Conservation (phyloP, 2,113 vertebrate species). For the Nanger granti region DNA sequence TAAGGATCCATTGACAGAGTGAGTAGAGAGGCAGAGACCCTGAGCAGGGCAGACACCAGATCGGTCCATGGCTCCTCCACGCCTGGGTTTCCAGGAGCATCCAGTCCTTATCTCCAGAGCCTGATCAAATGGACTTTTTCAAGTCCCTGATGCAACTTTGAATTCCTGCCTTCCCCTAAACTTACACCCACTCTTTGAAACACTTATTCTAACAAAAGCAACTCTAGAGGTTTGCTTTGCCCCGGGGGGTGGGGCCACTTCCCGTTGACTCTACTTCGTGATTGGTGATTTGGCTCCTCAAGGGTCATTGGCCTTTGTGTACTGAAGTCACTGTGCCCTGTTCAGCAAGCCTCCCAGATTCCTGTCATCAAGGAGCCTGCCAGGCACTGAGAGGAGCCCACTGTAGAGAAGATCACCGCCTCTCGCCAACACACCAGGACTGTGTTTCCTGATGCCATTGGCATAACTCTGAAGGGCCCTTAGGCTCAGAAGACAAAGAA, state of each 20-base stretch:
- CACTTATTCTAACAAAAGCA: constrained; percentile 24
- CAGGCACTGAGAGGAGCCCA: neutral
- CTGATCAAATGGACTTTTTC: neutral
- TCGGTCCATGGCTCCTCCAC: accelerated
- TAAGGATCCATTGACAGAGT: neutral
- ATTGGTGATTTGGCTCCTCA: neutral
- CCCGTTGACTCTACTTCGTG: neutral
- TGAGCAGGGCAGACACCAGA: too few species aligned
- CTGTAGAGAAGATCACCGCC: neutral
- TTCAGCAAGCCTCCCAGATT: neutral
- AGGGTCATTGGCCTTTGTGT: neutral
- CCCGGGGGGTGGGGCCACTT: neutral
- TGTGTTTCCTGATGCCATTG: neutral
- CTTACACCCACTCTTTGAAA: neutral
- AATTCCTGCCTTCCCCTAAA: neutral
- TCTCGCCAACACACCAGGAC: neutral
- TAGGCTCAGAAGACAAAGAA: neutral
- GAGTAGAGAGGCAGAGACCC: neutral
- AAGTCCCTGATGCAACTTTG: neutral
- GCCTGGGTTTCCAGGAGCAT: neutral
- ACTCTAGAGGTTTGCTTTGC: constrained; percentile 39
- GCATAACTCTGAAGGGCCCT: neutral
- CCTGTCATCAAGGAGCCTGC: neutral
- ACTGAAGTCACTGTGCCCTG: neutral
- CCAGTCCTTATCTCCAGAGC: neutral